Evolutionary conservation across 2,797 vertebrate species (phyloP).

Genomic region (Sternotherus odoratus): DNA sequence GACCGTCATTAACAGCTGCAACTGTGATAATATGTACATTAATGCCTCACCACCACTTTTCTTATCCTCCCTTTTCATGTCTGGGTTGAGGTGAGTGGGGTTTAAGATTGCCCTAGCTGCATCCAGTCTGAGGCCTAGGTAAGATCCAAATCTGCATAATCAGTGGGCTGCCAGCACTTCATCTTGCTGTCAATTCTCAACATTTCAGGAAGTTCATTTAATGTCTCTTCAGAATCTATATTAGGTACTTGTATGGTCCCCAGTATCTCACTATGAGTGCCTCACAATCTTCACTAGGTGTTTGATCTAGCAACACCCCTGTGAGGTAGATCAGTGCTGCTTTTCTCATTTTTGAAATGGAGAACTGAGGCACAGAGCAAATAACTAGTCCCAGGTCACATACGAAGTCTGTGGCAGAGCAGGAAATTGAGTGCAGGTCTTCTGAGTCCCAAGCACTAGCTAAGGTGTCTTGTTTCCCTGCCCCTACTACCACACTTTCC

Average conservation of each 20-base stretch:
- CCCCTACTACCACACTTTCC: background rate
- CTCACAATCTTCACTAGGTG: background rate
- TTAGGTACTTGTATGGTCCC: background rate
- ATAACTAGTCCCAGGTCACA: background rate
- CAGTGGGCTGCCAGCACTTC: accelerated
- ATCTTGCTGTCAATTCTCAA: background rate
- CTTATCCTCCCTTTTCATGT: background rate
- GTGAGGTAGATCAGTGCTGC: accelerated
- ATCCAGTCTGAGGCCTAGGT: accelerated
- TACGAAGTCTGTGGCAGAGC: accelerated
- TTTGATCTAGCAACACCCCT: background rate
- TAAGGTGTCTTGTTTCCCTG: accelerated
- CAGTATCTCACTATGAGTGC: background rate
- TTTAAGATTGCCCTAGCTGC: accelerated
- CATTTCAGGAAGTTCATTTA: accelerated
- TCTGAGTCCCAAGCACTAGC: accelerated
- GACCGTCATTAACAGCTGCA: background rate
- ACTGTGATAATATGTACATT: background rate
- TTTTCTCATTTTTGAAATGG: accelerated
- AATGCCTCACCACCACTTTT: background rate
- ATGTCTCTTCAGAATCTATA: background rate
- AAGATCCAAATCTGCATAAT: background rate
- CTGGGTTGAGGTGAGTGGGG: accelerated
- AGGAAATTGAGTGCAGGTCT: accelerated
- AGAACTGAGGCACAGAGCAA: accelerated